These are phyloP conservation scores for Boulengeromyrus knoepffleri DNA, from an alignment of 2,113 vertebrate species.

Conservation along the genomic window DNA sequence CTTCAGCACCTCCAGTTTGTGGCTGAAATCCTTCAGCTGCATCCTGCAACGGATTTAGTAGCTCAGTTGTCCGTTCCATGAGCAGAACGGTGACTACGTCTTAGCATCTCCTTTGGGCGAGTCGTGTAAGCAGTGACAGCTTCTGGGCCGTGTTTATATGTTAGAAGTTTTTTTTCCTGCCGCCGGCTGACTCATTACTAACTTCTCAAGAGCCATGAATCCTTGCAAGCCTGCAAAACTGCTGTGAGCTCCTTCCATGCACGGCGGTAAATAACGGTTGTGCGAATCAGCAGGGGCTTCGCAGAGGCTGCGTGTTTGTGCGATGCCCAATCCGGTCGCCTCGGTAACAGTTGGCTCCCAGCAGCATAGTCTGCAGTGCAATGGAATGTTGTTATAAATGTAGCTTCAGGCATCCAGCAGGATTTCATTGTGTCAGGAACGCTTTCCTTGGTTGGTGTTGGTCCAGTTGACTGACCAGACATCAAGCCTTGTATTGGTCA, in stretches of 20 bases:
- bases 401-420: not conserved
- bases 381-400: not conserved
- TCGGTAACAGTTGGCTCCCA: not conserved
- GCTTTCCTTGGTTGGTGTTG: not conserved
- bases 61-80: not conserved
- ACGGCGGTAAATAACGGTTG: not conserved
- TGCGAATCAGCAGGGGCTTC: not conserved
- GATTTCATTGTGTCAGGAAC: not conserved
- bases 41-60: not conserved
- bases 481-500: not conserved
- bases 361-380: not conserved
- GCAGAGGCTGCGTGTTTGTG: not conserved
- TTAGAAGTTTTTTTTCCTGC: not conserved
- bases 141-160: not conserved
- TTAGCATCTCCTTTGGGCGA: not conserved
- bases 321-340: not conserved
- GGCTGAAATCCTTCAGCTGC: not conserved
- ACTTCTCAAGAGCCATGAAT: not conserved
- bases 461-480: not conserved
- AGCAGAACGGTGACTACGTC: not conserved
- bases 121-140: not conserved
- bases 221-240: not conserved
- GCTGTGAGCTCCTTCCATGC: not conserved
- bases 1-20: not conserved
- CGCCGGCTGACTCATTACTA: not conserved